Base-by-base conservation (phyloP, 2,113 vertebrate genomes). In the Neotoma lepida region DNA sequence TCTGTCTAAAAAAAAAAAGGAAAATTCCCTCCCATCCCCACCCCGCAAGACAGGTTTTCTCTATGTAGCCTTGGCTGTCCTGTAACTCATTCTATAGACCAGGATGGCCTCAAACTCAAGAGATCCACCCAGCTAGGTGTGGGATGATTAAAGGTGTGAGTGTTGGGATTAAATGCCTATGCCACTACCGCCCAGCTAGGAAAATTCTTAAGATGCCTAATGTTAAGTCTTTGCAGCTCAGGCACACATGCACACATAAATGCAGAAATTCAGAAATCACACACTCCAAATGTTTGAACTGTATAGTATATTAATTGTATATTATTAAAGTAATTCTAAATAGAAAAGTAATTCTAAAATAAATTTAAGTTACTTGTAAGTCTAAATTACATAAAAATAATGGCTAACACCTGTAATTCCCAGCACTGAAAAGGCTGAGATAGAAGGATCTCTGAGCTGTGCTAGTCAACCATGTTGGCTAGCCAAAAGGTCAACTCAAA, bases 271-370 rank as follows among this genome's bases (percentile, higher is more conserved):
- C n/a, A 84, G 22, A 82, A 84, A 46, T 15, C 64, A 8, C 26
- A 71, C 4, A 85, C 24, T 85, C 71, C 81, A 74, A 76, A 77
- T 54, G 22, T 51, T 30, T 94, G 51, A 84, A 77, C 15, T 63
- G 4, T 76, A 64, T 18, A 76, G 51, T 71, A 41, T 71, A 9
- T 58, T 15, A 89, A 26, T 63, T 78, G 9, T 61, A 15, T 86
- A 64, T 89, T 35, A 92, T 86, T 86, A 80, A 80, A 91, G n/a
- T 91, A 84, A 85, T 61, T 76, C 54, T 88, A 20, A 91, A 88
- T 86, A 41, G 71, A 14, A 89, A 39, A 80, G 6, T 28, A 68
- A 80, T 28, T 56, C 17, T 71, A n/a, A 41, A 63, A 86, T 44
- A 24, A 33, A 58, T 56, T 24, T 80, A 76, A 82, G 26, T 63